Percentiles rank a stretch among this genome's conserved stretches.
These are phyloP conservation scores for Clarias laeviceps DNA, from an alignment of 2,797 vertebrate species.

Conservation along the genomic window DNA sequence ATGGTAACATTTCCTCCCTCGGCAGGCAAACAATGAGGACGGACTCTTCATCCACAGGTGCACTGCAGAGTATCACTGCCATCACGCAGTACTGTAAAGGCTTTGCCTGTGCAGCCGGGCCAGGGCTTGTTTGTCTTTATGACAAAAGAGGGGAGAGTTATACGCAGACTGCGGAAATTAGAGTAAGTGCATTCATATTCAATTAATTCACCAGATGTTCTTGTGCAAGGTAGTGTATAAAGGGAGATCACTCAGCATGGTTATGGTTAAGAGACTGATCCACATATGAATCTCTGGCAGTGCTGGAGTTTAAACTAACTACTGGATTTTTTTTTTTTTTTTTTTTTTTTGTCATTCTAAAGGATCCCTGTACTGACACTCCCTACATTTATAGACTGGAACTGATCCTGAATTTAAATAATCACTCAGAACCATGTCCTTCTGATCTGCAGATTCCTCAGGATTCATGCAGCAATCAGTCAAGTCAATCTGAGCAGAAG, in stretches of 20 bases:
- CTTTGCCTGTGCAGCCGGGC: background rate
- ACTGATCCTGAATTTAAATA: background rate
- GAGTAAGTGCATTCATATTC: background rate
- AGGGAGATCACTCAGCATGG: background rate
- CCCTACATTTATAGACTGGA: no score
- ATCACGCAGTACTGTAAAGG: background rate
- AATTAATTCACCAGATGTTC: background rate
- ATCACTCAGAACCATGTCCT: background rate
- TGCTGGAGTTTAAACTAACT: slow-evolving; percentile 72
- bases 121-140: background rate
- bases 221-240: background rate
- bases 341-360: no score
- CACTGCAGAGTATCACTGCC: background rate
- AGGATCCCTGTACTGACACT: background rate
- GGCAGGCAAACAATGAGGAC: slow-evolving; percentile 59
- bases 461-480: slow-evolving; percentile 72
- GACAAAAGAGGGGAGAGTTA: background rate
- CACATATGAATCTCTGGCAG: slow-evolving; percentile 63
- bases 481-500: slow-evolving; percentile 60
- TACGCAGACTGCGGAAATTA: background rate
- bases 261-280: background rate
- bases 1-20: background rate
- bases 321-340: no score
- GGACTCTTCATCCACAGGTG: slow-evolving; percentile 23
- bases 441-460: slow-evolving; percentile 78